phyloP scores from a whole-genome alignment of 2,888 invertebrate species.

The Pachycephus smyrnensis region DNA sequence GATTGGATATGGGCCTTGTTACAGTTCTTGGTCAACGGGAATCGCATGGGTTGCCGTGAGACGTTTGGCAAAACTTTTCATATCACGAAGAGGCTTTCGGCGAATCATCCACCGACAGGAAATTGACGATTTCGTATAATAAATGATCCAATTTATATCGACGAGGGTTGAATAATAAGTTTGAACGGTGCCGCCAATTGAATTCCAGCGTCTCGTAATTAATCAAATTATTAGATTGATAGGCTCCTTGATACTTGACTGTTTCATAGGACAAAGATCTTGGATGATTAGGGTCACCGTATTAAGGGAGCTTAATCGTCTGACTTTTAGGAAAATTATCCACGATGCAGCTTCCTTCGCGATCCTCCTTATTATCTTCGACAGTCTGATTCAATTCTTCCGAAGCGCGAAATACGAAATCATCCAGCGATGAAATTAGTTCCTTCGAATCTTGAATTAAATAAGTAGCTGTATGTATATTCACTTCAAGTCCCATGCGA shows the following conservation, averaged over 20 bases:
- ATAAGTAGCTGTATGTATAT: neutral
- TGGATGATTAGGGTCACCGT: slow-evolving; percentile 31
- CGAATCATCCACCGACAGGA: neutral
- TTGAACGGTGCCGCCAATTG: slow-evolving; percentile 19
- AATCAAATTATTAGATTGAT: slow-evolving; percentile 41
- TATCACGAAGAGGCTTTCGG: neutral
- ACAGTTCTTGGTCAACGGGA: neutral
- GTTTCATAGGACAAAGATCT: neutral
- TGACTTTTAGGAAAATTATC: slow-evolving; percentile 18
- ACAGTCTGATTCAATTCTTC: neutral
- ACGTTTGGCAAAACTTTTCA: neutral
- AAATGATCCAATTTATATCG: slow-evolving; percentile 25
- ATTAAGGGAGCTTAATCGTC: slow-evolving; percentile 32
- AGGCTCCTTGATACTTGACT: neutral
- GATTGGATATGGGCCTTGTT: neutral
- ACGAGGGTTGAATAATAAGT: slow-evolving; percentile 27
- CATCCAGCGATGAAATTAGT: neutral
- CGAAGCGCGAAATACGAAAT: neutral
- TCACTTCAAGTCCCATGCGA: neutral
- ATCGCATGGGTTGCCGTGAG: neutral
- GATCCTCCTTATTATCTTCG: neutral
- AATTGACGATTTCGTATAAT: slow-evolving; percentile 23
- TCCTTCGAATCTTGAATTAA: neutral
- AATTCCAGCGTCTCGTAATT: slow-evolving; percentile 34
- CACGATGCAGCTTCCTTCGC: neutral